phyloP scores from a whole-genome alignment of 2,888 invertebrate genomes.

The Taphrorychus bicolor region DNA sequence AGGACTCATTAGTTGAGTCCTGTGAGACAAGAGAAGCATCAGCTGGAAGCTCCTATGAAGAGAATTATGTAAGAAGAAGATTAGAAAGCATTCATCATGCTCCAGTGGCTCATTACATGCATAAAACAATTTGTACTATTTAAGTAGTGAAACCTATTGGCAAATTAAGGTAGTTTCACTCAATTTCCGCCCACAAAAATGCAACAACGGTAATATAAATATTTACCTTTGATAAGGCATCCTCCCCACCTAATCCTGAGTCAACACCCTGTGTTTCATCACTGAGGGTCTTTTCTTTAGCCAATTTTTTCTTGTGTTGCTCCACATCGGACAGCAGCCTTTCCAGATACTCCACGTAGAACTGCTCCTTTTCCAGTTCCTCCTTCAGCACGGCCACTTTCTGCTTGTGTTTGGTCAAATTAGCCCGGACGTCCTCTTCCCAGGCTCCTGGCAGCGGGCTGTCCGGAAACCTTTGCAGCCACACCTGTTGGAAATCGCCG shows the following conservation, averaged over 20 bases:
- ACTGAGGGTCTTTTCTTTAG: constrained; percentile 48
- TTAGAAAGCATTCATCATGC: neutral
- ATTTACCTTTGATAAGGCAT: constrained; percentile 56
- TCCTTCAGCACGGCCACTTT: constrained; percentile 82
- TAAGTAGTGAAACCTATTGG: neutral
- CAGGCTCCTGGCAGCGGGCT: constrained; percentile 89
- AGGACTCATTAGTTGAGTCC: constrained; percentile 49
- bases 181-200: constrained; percentile 3
- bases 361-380: constrained; percentile 88
- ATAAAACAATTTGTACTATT: neutral
- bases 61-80: neutral
- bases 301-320: constrained; percentile 72
- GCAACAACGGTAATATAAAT: constrained; percentile 38
- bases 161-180: no score
- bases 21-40: neutral
- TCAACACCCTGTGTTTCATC: constrained; percentile 40
- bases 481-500: constrained; percentile 89
- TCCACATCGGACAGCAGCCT: constrained; percentile 85
- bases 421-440: constrained; percentile 92
- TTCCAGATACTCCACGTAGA: constrained; percentile 89
- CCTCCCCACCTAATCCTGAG: constrained; percentile 50
- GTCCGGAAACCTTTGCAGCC: constrained; percentile 90
- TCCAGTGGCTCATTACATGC: neutral
- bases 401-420: constrained; percentile 87
- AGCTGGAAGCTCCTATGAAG: neutral